Evolutionary conservation across 2,113 vertebrate genomes (phyloP).

Genomic region (Malurus alboscapulatus): DNA sequence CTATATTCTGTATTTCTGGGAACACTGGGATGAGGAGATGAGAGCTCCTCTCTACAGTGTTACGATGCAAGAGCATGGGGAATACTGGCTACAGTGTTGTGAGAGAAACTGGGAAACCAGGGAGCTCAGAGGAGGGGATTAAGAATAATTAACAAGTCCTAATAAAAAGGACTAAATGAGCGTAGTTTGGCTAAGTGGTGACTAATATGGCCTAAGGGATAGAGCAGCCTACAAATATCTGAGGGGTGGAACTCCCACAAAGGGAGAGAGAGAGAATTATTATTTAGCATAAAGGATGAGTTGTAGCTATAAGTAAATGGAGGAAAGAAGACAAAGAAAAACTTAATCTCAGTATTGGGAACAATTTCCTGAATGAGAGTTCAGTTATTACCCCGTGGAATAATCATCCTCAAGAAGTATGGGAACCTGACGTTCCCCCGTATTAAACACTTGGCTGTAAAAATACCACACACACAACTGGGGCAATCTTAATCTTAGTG

Average conservation of each 20-base stretch:
- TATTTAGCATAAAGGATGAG: conserved; percentile 20
- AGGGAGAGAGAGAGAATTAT: background rate
- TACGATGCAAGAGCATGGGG: background rate
- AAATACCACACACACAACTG: background rate
- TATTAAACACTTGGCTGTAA: background rate
- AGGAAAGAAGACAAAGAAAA: conserved; percentile 14
- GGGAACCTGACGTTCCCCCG: background rate
- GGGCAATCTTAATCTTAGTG: background rate
- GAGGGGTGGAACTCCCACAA: background rate
- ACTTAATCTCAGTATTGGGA: conserved; percentile 26
- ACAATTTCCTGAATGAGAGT: background rate
- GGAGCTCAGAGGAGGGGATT: conserved; percentile 21
- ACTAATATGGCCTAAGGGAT: conserved; percentile 26
- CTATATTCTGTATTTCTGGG: background rate
- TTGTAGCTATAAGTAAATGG: conserved; percentile 5
- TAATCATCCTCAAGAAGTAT: background rate
- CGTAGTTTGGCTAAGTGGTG: conserved; percentile 28
- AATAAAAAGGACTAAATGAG: background rate
- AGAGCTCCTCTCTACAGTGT: background rate
- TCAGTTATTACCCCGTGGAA: background rate
- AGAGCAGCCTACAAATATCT: background rate
- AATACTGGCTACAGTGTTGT: background rate
- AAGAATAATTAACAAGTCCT: background rate
- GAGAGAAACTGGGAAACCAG: background rate
- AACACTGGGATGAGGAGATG: background rate